Evolutionary conservation across 2,797 vertebrate species (phyloP), one percentile per base, ranked within the genome.

Genomic region (Tragelaphus eurycerus): DNA sequence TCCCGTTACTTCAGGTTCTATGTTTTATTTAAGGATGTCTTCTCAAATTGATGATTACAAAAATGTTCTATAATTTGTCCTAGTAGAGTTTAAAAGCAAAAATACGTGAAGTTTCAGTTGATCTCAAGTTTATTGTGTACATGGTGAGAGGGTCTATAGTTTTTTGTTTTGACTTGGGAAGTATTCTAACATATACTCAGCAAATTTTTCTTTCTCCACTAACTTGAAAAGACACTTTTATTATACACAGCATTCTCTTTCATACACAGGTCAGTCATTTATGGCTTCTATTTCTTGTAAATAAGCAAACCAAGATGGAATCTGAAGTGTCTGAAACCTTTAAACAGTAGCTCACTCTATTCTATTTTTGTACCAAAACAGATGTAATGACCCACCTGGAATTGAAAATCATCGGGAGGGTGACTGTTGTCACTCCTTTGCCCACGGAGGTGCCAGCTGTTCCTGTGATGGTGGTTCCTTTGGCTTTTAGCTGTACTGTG

Each of bases 321-420:
- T 82, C 38, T 95, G 79, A 94, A 86, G 95, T 23, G 2, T 79
- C 74, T 92, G 81, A 89, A 85, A 27, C 95, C 38, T 92, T 89
- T n/a, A 54, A 81, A 74, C 1, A 71, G 52, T 38, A 34, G 71
- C 12, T 94, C 8, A 38, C 46, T 50, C 62, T 48, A 3, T 52
- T 92, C 16, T 74, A 76, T 81, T 93, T 86, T 52, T 50, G n/a
- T 46, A 82, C 74, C 55, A 55, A 55, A 64, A 50, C 10, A 93
- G 57, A 82, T 87, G 0, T 0, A 50, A 23, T 23, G 84, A 98
- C 99, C 34, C 96, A 99, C 99, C 99, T 99, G 98, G 99, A 99
- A 99, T 99, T 99, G 98, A 99, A 99, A 98, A 99, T 99, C 99
- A 99, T 99, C 27, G 99, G 99, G 97, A 99, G 99, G 0, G 99